phyloP scores from a whole-genome alignment of 2,113 vertebrate genomes.

The Otocyon megalotis region DNA sequence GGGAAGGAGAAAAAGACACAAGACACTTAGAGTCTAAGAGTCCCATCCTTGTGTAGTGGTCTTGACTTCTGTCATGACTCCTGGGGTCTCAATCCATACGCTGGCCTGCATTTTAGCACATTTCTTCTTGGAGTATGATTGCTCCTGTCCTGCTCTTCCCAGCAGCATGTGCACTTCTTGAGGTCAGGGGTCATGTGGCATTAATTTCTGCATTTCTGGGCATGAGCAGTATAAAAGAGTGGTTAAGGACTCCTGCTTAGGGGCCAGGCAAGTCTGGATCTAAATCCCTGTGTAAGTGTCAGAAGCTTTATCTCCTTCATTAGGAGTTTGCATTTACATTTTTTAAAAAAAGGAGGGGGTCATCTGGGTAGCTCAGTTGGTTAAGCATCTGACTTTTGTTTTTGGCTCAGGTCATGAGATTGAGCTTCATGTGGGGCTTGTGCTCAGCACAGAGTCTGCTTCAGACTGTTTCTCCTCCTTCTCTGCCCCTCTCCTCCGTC shows the following conservation, averaged over 20 bases:
- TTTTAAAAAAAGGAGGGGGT: neutral
- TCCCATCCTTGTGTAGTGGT: neutral
- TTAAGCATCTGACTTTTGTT: neutral
- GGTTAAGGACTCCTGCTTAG: neutral
- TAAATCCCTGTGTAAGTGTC: neutral
- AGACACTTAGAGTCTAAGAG: neutral
- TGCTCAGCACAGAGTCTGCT: neutral
- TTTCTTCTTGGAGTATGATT: neutral
- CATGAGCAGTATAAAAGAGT: too few species aligned
- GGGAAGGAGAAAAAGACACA: neutral
- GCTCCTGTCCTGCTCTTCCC: neutral
- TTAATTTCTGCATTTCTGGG: neutral
- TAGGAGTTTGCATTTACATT: neutral
- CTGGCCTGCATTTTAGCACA: neutral
- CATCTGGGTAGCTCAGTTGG: neutral
- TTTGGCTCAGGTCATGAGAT: neutral
- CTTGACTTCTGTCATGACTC: neutral
- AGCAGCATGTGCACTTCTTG: neutral
- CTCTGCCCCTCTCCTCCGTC: neutral
- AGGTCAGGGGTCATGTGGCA: neutral
- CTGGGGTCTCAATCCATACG: fast-evolving
- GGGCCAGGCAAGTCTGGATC: neutral
- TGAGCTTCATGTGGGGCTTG: neutral
- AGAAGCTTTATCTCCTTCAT: neutral
- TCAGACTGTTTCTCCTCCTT: neutral